Conservation (phyloP, 2,888 invertebrate genomes). For the Stenotaenia linearis region DNA sequence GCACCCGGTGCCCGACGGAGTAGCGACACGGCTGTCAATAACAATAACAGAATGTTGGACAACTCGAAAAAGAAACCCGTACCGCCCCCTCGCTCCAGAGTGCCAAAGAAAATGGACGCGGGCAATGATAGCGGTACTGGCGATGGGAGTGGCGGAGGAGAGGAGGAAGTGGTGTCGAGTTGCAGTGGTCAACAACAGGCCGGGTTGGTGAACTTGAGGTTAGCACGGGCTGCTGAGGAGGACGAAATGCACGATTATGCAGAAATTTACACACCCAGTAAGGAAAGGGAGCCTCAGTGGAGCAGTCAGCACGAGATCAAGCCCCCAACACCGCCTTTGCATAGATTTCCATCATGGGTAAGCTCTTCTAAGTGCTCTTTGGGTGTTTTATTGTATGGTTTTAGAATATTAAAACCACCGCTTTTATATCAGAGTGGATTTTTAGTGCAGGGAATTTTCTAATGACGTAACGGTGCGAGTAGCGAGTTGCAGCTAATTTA, state of each 20-base stretch:
- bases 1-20: background rate
- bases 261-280: slow-evolving; percentile 86
- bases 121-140: slow-evolving; percentile 16
- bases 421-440: background rate
- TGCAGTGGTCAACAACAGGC: slow-evolving; percentile 6
- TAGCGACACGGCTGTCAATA: background rate
- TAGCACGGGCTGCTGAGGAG: slow-evolving; percentile 38
- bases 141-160: background rate
- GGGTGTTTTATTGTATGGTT: slow-evolving; percentile 13
- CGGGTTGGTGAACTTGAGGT: slow-evolving; percentile 34
- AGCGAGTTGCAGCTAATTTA: background rate
- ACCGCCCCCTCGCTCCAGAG: slow-evolving; percentile 38
- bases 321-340: slow-evolving; percentile 84
- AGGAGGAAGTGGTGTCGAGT: slow-evolving; percentile 21
- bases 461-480: background rate
- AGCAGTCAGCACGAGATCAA: slow-evolving; percentile 44
- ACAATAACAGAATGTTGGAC: background rate
- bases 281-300: slow-evolving; percentile 57
- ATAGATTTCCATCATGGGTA: slow-evolving; percentile 85
- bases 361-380: slow-evolving; percentile 31
- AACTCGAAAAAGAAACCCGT: slow-evolving; percentile 40
- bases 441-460: background rate
- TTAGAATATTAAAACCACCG: background rate
- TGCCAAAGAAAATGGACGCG: slow-evolving; percentile 34
- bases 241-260: slow-evolving; percentile 71